Evolutionary conservation across 2,888 invertebrate genomes (phyloP).

Genomic region (Alloplasta piceator): DNA sequence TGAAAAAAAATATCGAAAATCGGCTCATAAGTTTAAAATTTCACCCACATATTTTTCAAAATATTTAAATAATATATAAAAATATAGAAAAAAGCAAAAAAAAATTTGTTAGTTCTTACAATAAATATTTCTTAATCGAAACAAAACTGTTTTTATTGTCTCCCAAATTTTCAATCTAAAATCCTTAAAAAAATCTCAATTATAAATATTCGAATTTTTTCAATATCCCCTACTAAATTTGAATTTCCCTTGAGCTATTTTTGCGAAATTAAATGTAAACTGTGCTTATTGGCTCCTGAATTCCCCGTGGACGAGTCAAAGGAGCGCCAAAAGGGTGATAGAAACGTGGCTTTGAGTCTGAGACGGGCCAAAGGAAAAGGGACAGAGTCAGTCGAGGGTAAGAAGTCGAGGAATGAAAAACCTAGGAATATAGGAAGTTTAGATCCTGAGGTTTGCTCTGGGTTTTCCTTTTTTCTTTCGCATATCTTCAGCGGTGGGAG

Average conservation of each 20-base stretch:
- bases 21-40: no score
- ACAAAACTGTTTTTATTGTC: no score
- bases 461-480: conserved; percentile 10
- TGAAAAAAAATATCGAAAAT: no score
- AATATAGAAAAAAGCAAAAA: no score
- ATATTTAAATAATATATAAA: no score
- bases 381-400: conserved; percentile 46
- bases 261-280: background rate
- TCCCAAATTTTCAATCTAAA: no score
- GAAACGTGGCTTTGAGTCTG: conserved; percentile 41
- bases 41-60: no score
- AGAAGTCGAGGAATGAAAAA: conserved; percentile 38
- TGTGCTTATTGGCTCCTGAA: background rate
- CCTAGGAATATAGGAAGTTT: conserved; percentile 41
- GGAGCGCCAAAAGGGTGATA: conserved; percentile 10
- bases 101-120: no score
- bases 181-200: no score
- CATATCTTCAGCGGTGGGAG: conserved; percentile 10
- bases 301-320: conserved; percentile 16
- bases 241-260: background rate
- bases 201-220: no score
- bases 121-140: no score
- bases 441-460: conserved; percentile 33
- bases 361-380: background rate
- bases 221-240: background rate